Evolutionary conservation across 1,140 invertebrate genomes (phyloP).

Genomic region (Telenomus remus): DNA sequence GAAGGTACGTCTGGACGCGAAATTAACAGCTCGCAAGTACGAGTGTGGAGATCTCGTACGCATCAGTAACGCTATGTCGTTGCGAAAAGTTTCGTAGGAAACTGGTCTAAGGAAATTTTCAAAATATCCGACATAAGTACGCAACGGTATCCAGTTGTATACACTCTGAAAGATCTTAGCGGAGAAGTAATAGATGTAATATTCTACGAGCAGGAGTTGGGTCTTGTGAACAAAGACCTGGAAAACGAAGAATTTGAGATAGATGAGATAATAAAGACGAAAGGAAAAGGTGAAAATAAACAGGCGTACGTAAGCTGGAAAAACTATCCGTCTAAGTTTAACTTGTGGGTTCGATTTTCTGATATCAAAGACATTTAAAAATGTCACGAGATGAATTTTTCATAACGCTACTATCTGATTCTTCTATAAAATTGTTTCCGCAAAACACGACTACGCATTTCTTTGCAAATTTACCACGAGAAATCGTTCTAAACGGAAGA

Average conservation of each 20-base stretch:
- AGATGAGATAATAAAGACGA: not conserved
- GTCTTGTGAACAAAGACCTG: not conserved
- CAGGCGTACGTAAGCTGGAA: not conserved
- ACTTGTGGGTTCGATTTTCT: too few species aligned
- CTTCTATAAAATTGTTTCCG: too few species aligned
- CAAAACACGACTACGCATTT: too few species aligned
- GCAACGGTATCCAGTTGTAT: not conserved
- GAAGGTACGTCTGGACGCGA: not conserved
- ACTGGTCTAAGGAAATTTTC: conserved; percentile 1
- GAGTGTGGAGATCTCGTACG: conserved; percentile 15
- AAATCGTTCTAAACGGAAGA: too few species aligned
- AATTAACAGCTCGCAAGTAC: not conserved
- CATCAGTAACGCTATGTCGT: conserved; percentile 12
- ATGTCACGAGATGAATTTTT: too few species aligned
- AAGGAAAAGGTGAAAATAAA: not conserved
- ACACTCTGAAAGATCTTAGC: conserved; percentile 1
- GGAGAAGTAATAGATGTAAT: not conserved
- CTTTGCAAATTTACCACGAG: too few species aligned
- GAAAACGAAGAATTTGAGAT: not conserved
- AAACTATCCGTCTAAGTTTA: too few species aligned
- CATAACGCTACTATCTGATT: too few species aligned
- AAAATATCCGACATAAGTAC: not conserved
- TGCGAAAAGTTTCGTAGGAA: conserved; percentile 19
- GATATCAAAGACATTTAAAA: too few species aligned
- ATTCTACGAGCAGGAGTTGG: not conserved